Conservation (phyloP, 2,888 invertebrate genomes). For the Archips xylosteana region DNA sequence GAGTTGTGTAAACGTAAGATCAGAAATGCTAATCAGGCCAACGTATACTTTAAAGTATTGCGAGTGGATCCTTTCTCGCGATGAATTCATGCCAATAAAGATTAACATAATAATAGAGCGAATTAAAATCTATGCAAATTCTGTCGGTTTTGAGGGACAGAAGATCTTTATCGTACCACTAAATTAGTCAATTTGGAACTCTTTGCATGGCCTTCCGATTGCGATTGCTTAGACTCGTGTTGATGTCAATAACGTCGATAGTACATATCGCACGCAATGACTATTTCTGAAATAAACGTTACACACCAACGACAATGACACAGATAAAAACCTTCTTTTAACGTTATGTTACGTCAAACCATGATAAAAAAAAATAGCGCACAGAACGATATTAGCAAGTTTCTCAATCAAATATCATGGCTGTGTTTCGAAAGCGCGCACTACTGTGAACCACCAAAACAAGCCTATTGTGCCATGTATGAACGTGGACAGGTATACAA, state of each 20-base stretch:
- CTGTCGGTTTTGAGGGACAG: conserved; percentile 1
- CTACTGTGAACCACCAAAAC: conserved; percentile 36
- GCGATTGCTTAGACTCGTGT: conserved; percentile 3
- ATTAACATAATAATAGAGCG: conserved; percentile 11
- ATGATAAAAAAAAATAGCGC: conserved; percentile 15
- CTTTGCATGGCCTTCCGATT: not conserved
- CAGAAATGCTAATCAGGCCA: conserved; percentile 29
- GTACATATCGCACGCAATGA: conserved; percentile 16
- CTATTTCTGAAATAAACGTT: conserved; percentile 30
- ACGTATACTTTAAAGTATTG: conserved; percentile 22
- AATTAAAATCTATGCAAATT: conserved; percentile 29
- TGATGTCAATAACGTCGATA: conserved; percentile 10
- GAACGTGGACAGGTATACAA: conserved; percentile 53
- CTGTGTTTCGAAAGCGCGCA: conserved; percentile 23
- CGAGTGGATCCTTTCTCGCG: conserved; percentile 1
- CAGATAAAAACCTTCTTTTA: conserved; percentile 24
- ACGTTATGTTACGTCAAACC: conserved; percentile 7
- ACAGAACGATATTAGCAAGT: conserved; percentile 24
- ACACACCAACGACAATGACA: conserved; percentile 20
- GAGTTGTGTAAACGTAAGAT: conserved; percentile 34
- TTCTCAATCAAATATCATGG: conserved; percentile 37
- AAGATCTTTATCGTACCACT: conserved; percentile 12
- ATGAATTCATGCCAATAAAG: conserved; percentile 20
- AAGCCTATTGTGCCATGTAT: conserved; percentile 47
- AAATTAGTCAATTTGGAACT: conserved; percentile 7